These are phyloP conservation scores for Spongilla lacustris DNA, from an alignment of 37 sponge, comb jelly and placozoan genomes.

Conservation along the genomic window DNA sequence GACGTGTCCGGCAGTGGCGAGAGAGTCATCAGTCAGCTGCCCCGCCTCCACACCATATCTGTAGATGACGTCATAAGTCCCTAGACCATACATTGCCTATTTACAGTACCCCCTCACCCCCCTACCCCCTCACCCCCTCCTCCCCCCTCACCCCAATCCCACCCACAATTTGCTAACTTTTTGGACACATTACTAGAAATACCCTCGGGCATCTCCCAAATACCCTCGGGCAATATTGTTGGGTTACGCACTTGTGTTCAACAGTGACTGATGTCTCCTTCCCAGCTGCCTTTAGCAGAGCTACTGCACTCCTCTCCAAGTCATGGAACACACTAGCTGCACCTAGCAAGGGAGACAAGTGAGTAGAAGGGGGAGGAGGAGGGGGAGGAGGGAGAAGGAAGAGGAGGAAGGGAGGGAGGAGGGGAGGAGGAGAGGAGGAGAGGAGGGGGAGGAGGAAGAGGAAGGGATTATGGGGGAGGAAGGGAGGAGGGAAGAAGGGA, in stretches of 20 bases:
- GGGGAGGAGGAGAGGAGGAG: background rate
- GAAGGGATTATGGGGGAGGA: background rate
- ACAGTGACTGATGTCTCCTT: constrained; percentile 65
- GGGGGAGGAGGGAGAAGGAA: background rate
- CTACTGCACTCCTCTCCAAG: constrained; percentile 37
- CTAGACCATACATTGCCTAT: background rate
- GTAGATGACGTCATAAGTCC: background rate
- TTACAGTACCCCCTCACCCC: background rate
- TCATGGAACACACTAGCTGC: constrained; percentile 57
- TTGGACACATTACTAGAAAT: too few species aligned
- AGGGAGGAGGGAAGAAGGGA: background rate
- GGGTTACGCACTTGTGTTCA: constrained; percentile 59
- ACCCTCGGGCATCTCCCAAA: too few species aligned
- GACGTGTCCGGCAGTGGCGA: constrained; percentile 49
- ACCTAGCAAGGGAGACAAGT: constrained; percentile 11
- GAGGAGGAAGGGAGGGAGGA: background rate
- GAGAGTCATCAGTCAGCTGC: constrained; percentile 44
- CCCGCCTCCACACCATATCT: constrained; percentile 72
- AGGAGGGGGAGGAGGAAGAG: background rate
- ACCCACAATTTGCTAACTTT: too few species aligned
- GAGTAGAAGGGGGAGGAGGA: background rate
- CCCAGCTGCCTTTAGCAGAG: constrained; percentile 33
- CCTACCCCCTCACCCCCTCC: background rate
- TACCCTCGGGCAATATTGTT: too few species aligned
- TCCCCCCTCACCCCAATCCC: too few species aligned